These are phyloP conservation scores for Myiozetetes cayanensis DNA, from an alignment of 2,113 vertebrate species.

Conservation along the genomic window DNA sequence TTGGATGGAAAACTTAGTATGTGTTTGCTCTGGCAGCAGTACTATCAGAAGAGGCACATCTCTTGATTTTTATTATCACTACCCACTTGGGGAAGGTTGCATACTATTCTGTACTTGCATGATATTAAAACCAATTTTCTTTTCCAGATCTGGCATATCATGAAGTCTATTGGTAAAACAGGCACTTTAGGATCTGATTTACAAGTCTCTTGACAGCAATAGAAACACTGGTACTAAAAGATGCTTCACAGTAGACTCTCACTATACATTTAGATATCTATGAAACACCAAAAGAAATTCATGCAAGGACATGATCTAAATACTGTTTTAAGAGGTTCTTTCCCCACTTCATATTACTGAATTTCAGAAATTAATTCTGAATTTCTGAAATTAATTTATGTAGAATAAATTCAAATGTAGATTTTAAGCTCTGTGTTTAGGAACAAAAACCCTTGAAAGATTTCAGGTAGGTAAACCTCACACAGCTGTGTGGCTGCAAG, in stretches of 20 bases:
- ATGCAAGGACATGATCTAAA: not conserved
- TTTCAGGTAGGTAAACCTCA: not conserved
- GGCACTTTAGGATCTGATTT: not conserved
- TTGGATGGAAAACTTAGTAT: not conserved
- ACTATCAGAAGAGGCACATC: not conserved
- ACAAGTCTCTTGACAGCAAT: not conserved
- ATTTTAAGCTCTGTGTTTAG: not conserved
- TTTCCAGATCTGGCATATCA: not conserved
- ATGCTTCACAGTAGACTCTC: not conserved
- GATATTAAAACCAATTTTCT: not conserved
- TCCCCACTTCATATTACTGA: not conserved
- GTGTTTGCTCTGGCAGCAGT: not conserved
- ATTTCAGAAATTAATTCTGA: not conserved
- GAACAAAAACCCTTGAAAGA: not conserved
- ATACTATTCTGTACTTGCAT: not conserved
- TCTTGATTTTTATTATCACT: not conserved
- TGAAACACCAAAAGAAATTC: not conserved
- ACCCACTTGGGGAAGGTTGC: not conserved
- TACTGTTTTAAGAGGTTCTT: not conserved
- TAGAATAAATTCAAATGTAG: not conserved
- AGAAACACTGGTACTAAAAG: not conserved
- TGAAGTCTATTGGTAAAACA: not conserved
- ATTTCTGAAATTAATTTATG: not conserved
- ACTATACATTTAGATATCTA: not conserved
- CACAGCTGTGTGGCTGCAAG: not conserved